Conservation (phyloP, 2,797 vertebrate genomes). For the Rhinogobio ventralis region DNA sequence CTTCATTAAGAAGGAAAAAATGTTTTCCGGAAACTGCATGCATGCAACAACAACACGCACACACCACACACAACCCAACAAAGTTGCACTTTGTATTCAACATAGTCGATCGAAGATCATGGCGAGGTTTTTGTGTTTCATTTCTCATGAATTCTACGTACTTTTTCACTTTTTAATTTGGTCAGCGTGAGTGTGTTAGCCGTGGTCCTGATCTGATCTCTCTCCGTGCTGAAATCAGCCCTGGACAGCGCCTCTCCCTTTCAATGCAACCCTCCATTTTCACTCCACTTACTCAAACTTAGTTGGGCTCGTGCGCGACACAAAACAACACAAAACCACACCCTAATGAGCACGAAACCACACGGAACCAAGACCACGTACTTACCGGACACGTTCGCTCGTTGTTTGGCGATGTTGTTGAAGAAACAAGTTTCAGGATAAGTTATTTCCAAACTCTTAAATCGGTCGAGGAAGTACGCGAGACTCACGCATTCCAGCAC, state of each 20-base stretch:
- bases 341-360: background rate
- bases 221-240: conserved; percentile 79
- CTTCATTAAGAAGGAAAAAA: background rate
- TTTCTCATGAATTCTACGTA: background rate
- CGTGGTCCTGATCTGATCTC: conserved; percentile 74
- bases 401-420: conserved; percentile 4
- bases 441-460: conserved; percentile 55
- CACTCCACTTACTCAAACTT: conserved; percentile 22
- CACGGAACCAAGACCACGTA: background rate
- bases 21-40: conserved; percentile 66
- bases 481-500: conserved; percentile 83
- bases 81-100: conserved; percentile 9
- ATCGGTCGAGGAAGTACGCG: conserved; percentile 62
- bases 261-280: conserved; percentile 77
- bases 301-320: conserved; percentile 12
- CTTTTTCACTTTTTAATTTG: background rate
- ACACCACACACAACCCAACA: conserved; percentile 11
- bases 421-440: conserved; percentile 38
- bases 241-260: conserved; percentile 88
- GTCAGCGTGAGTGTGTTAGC: conserved; percentile 72
- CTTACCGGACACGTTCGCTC: conserved; percentile 23
- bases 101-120: background rate
- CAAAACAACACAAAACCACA: conserved; percentile 34
- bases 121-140: background rate
- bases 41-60: conserved; percentile 31